Evolutionary conservation across 1,140 invertebrate species (phyloP), one percentile per base, ranked within the genome.

Genomic region (Orchesella cincta): DNA sequence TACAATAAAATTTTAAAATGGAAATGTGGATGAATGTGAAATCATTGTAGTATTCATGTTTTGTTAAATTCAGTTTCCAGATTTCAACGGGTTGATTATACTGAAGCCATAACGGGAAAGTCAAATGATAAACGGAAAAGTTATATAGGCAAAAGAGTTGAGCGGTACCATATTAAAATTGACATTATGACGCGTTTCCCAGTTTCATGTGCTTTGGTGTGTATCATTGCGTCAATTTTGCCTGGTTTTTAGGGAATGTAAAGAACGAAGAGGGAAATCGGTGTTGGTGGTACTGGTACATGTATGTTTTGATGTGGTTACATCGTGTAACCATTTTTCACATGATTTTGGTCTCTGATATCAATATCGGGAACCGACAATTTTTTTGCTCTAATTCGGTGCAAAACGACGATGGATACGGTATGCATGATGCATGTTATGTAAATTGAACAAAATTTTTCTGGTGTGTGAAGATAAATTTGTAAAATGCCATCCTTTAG

Each of bases 211-310:
- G 26, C 62, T 67, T 29, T 67, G 26, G 62, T 67, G 28, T 67
- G 62, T 67, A 23, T 67, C 62, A 31, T 67, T 31, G 62, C 62
- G 31, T 67, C 62, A 33, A 67, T 67, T 67, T 67, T 67, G 12
- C 33, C 62, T 67, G 62, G 28, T 67, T 67, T 67, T 23, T 46
- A 46, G 39, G n/a, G n/a, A n/a, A n/a, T n/a, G n/a, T n/a, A n/a
- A n/a, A n/a, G n/a, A n/a, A n/a, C n/a, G n/a, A n/a, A n/a, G n/a
- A n/a, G n/a, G 18, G n/a, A 46, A 46, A 46, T 8, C 39, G 18
- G 39, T 46, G 39, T 18, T 46, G 39, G 39, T 46, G 39, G 39
- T 18, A 57, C 52, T 26, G 52, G 8, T 14, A 57, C 14, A 57
- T 57, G 52, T 57, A 5, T 46, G 39, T 46, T 46, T 46, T 46